phyloP scores from a whole-genome alignment of 2,888 invertebrate species.

The Aphodius sticticus region DNA sequence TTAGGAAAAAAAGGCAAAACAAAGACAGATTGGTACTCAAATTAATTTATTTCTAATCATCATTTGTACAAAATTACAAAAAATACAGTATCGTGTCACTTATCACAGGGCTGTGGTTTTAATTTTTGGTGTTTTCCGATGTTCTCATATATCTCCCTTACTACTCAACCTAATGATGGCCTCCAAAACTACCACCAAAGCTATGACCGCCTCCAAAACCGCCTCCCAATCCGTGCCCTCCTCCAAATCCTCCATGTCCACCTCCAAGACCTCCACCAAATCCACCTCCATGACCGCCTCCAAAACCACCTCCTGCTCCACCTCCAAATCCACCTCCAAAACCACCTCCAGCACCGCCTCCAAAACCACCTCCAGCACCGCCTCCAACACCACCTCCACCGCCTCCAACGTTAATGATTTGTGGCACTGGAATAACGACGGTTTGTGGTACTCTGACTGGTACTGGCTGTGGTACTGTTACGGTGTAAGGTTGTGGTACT shows the following conservation, averaged over 20 bases:
- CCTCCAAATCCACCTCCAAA: conserved; percentile 37
- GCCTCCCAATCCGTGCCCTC: conserved; percentile 17
- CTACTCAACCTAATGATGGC: conserved; percentile 27
- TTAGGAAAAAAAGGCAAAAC: too few relatives aligned
- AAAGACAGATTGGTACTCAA: not conserved
- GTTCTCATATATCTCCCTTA: conserved; percentile 47
- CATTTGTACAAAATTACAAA: not conserved
- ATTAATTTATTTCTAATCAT: conserved; percentile 4
- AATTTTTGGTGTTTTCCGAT: not conserved
- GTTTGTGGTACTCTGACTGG: conserved; percentile 58
- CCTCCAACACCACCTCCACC: conserved; percentile 42
- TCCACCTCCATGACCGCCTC: conserved; percentile 37
- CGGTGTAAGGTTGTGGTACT: conserved; percentile 64
- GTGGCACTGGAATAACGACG: conserved; percentile 64
- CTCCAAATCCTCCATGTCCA: conserved; percentile 32
- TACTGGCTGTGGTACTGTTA: conserved; percentile 64
- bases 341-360: conserved; percentile 51
- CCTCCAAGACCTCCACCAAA: conserved; percentile 35
- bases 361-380: conserved; percentile 37
- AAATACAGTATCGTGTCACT: not conserved
- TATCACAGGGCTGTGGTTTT: not conserved
- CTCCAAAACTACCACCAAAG: conserved; percentile 31
- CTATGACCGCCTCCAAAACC: conserved; percentile 34
- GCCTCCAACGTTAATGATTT: conserved; percentile 61
- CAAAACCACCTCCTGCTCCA: conserved; percentile 50